Percentiles rank a stretch among this genome's conserved stretches.
These are phyloP conservation scores for Osedax fenrisi DNA, from an alignment of 2,888 invertebrate species.

Conservation along the genomic window DNA sequence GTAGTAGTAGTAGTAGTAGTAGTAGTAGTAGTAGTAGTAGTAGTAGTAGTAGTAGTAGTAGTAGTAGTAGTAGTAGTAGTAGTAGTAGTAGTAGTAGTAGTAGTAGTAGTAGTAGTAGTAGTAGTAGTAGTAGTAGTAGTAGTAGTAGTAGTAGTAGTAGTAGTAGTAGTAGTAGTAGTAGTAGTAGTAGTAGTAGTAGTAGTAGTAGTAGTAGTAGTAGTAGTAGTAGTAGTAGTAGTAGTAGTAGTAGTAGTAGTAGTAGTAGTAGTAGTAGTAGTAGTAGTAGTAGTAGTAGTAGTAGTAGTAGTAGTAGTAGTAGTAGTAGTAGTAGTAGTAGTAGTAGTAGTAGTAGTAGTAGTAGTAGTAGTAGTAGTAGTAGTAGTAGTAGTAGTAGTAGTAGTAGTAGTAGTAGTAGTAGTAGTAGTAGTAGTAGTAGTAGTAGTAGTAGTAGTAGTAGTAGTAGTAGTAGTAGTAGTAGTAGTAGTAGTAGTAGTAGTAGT, in stretches of 20 bases:
- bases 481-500: constrained; percentile 23
- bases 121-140: constrained; percentile 31
- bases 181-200: constrained; percentile 21
- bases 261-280: constrained; percentile 15
- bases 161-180: constrained; percentile 15
- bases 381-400: constrained; percentile 23
- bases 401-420: constrained; percentile 15
- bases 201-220: constrained; percentile 14
- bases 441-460: constrained; percentile 25
- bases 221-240: constrained; percentile 31
- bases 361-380: constrained; percentile 14
- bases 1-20: constrained; percentile 26
- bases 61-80: constrained; percentile 16
- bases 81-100: constrained; percentile 19
- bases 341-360: constrained; percentile 26
- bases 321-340: constrained; percentile 31
- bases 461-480: constrained; percentile 15
- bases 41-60: constrained; percentile 28
- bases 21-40: constrained; percentile 30
- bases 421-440: constrained; percentile 31
- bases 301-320: constrained; percentile 17
- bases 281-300: constrained; percentile 20
- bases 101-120: constrained; percentile 17
- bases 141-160: constrained; percentile 27
- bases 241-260: constrained; percentile 27